Base-by-base conservation (phyloP, 2,113 vertebrate species). In the Mungos mungo region DNA sequence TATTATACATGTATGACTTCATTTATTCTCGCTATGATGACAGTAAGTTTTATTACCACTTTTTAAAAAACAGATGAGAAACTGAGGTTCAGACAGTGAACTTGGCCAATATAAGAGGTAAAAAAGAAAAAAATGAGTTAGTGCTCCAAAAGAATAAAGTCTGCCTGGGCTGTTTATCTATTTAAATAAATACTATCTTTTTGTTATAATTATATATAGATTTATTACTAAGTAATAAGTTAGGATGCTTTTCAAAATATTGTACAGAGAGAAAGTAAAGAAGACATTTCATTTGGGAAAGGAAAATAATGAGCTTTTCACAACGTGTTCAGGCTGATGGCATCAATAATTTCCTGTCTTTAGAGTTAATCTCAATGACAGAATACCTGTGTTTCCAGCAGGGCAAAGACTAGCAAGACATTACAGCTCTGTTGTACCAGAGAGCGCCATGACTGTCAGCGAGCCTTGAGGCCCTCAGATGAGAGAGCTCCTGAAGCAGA, bases 161-260 rank as follows among this genome's bases (percentile, higher is more conserved):
- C n/a, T 95, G 3, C 65, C 47, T 72, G 4, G 41, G 74, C n/a
- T 89, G 60, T 54, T 38, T 71, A 82, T 27, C 19, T 92, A 54
- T 88, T 76, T 72, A 91, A 85, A 74, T 68, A 95, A 41, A 90
- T 66, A 92, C 81, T 72, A 21, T 87, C 29, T 31, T 84, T 88
- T 74, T 84, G 9, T 69, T 76, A 92, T 15, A 96, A 95, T 65
- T 91, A 77, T 31, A 96, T 50, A 38, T 14, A 8, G 6, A 79
- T 95, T 81, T 96, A 96, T 77, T 87, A 81, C 27, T 76, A 89
- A 83, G 52, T 76, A 89, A 83, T 74, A 95, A 80, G 23, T 68
- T 68, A n/a, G 10, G 9, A 87, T 83, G 63, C 9, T 92, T 95
- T 97, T 82, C 19, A 84, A 94, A 87, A 77, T 52, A 87, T 54